Percentiles rank a stretch among this genome's conserved stretches.
Evolutionary conservation across 2,888 invertebrate genomes (phyloP).

Genomic region (Ecdyonurus torrentis): DNA sequence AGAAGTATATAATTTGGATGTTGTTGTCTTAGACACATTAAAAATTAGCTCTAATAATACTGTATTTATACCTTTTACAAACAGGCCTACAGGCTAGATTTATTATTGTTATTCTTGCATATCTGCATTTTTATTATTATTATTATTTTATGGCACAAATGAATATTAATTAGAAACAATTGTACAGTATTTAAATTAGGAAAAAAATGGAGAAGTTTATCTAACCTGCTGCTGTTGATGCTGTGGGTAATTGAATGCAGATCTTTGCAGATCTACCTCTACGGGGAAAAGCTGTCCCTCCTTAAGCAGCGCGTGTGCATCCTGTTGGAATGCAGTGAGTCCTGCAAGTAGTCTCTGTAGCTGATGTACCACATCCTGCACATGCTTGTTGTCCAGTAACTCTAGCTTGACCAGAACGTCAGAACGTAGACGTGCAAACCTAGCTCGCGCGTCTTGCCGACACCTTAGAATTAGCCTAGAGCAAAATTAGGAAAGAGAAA

Average conservation of each 20-base stretch:
- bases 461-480: conserved; percentile 77
- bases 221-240: neutral
- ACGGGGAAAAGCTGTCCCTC: conserved; percentile 81
- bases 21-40: too few species aligned
- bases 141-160: neutral
- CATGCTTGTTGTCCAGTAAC: conserved; percentile 93
- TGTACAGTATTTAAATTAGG: too few species aligned
- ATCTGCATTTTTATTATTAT: neutral
- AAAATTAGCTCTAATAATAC: too few species aligned
- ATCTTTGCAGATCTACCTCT: conserved; percentile 84
- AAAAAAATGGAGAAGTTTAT: too few species aligned
- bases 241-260: conserved; percentile 64
- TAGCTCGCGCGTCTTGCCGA: conserved; percentile 78
- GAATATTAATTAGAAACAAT: neutral
- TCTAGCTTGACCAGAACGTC: conserved; percentile 96
- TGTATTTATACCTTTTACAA: too few species aligned
- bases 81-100: too few species aligned
- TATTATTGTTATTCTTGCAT: too few species aligned
- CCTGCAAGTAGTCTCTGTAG: conserved; percentile 70
- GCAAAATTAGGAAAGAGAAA: conserved; percentile 11
- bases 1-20: too few species aligned
- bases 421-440: conserved; percentile 66
- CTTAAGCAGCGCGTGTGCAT: conserved; percentile 54
- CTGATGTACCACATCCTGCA: conserved; percentile 84
- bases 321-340: conserved; percentile 55